Percentiles rank a stretch among this genome's conserved stretches.
Conservation (phyloP, 2,888 invertebrate species). For the Diarsia rubi region DNA sequence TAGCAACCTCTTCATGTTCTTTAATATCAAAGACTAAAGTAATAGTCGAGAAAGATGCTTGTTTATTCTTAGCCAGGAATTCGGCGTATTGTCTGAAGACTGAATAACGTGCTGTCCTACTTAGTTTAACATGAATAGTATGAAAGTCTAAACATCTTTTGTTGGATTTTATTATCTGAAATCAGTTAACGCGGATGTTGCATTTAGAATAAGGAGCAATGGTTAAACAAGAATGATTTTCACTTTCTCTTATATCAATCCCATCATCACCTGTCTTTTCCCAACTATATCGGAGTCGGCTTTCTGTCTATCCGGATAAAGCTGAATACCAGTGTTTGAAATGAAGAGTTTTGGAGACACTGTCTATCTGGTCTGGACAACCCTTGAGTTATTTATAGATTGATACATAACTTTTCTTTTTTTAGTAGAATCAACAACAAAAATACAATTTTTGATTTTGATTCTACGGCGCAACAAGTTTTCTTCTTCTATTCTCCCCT, state of each 20-base stretch:
- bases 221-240: not conserved
- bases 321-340: not conserved
- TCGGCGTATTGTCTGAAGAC: slow-evolving; percentile 30
- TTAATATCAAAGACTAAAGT: slow-evolving; percentile 24
- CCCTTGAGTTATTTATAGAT: not conserved
- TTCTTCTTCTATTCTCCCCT: too few species aligned
- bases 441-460: too few species aligned
- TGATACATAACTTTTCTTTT: not conserved
- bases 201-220: not conserved
- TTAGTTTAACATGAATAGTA: slow-evolving; percentile 7
- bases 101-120: slow-evolving; percentile 31
- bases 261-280: not conserved
- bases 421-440: too few species aligned
- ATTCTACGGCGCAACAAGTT: too few species aligned
- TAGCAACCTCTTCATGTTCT: slow-evolving; percentile 15
- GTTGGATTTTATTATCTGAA: slow-evolving; percentile 4
- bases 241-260: not conserved
- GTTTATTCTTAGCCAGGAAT: slow-evolving; percentile 47
- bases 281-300: not conserved
- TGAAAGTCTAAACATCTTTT: slow-evolving; percentile 14
- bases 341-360: not conserved
- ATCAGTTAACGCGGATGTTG: not conserved
- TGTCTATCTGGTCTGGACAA: not conserved
- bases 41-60: slow-evolving; percentile 26
- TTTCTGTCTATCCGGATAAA: not conserved